phyloP scores from a whole-genome alignment of 1,140 invertebrate species.

The Tetragnatha versicolor region DNA sequence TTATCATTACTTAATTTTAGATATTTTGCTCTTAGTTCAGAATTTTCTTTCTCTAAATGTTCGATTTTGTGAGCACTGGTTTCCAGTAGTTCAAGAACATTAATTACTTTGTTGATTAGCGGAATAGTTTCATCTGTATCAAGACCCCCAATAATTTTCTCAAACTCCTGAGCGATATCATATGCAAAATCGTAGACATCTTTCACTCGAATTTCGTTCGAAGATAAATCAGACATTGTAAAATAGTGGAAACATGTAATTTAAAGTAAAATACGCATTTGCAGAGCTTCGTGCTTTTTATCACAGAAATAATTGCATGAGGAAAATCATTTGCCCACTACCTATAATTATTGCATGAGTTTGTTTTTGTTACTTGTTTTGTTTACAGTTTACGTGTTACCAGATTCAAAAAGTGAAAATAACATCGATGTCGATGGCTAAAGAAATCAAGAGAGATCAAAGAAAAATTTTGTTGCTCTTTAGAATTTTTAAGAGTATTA shows the following conservation, averaged over 20 bases:
- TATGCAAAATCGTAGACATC: conserved; percentile 39
- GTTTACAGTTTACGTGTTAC: too few relatives aligned
- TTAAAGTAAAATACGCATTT: too few relatives aligned
- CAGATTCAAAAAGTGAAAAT: too few relatives aligned
- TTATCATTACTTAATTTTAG: conserved; percentile 4
- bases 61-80: conserved; percentile 19
- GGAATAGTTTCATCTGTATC: background rate
- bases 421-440: too few relatives aligned
- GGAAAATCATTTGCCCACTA: too few relatives aligned
- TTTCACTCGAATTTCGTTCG: conserved; percentile 1
- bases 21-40: conserved; percentile 19
- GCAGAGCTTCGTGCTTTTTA: too few relatives aligned
- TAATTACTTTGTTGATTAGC: conserved; percentile 35
- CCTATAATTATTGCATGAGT: too few relatives aligned
- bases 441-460: too few relatives aligned
- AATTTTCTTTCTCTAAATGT: conserved; percentile 28
- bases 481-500: too few relatives aligned
- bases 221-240: background rate
- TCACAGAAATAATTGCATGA: too few relatives aligned
- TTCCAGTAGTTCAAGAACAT: conserved; percentile 34
- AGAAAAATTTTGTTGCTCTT: too few relatives aligned
- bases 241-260: background rate
- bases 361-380: too few relatives aligned
- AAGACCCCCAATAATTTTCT: conserved; percentile 18
- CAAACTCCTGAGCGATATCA: conserved; percentile 37